These are phyloP conservation scores for Heliconius ethilla DNA, from an alignment of 2,888 invertebrate species.

Conservation along the genomic window DNA sequence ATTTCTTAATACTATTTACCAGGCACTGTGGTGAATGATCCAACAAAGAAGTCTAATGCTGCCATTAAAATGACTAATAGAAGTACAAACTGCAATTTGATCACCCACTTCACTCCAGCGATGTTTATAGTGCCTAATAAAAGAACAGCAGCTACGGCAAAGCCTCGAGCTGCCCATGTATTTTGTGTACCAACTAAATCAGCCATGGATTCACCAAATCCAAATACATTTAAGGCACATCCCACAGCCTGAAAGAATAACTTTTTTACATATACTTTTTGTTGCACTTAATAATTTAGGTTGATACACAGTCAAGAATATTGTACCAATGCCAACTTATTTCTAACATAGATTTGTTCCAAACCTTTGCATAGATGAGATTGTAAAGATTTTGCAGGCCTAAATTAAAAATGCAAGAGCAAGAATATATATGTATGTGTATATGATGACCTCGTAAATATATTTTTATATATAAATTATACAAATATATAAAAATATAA, in stretches of 20 bases:
- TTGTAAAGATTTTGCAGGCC: not conserved
- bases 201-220: slow-evolving; percentile 98
- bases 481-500: too few species aligned
- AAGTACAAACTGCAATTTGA: slow-evolving; percentile 95
- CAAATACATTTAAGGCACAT: slow-evolving; percentile 96
- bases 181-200: slow-evolving; percentile 88
- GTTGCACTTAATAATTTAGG: not conserved
- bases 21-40: slow-evolving; percentile 89
- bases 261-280: not conserved
- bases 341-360: not conserved
- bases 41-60: slow-evolving; percentile 96
- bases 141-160: slow-evolving; percentile 93
- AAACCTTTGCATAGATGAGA: not conserved
- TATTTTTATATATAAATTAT: not conserved
- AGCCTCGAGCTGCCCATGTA: slow-evolving; percentile 91
- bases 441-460: not conserved
- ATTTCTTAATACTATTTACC: slow-evolving; percentile 75
- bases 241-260: slow-evolving; percentile 89
- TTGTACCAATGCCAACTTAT: not conserved
- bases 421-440: not conserved
- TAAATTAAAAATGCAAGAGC: not conserved
- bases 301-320: not conserved
- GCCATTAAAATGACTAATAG: slow-evolving; percentile 93
- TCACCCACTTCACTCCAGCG: slow-evolving; percentile 98
- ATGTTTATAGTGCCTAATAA: slow-evolving; percentile 94